phyloP scores from a whole-genome alignment of 1,140 invertebrate species.

The Thereuonema tuberculata region DNA sequence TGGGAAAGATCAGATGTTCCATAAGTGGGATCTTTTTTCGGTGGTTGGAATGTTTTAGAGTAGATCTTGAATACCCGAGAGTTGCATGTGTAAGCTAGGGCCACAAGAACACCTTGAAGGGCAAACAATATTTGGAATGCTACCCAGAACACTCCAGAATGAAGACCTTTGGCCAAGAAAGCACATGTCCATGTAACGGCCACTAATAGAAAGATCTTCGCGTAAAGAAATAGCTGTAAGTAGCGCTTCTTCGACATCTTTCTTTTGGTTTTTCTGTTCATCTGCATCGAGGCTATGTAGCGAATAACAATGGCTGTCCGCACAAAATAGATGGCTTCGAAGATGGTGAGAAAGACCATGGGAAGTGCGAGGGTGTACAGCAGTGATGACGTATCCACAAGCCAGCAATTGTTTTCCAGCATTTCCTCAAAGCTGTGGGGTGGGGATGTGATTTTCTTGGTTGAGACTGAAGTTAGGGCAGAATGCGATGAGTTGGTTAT shows the following conservation, averaged over 20 bases:
- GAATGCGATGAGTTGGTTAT: background rate
- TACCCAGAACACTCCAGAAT: constrained; percentile 26
- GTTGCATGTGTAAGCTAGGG: constrained; percentile 48
- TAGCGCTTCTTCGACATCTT: constrained; percentile 42
- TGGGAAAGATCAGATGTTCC: constrained; percentile 36
- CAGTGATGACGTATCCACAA: constrained; percentile 16
- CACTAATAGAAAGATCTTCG: constrained; percentile 39
- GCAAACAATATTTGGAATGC: constrained; percentile 34
- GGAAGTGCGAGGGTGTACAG: constrained; percentile 18
- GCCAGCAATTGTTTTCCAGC: constrained; percentile 21
- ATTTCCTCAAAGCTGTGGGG: no score
- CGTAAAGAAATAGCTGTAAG: constrained; percentile 44
- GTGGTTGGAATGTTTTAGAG: constrained; percentile 23
- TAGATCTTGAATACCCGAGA: constrained; percentile 43
- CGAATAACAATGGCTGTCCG: constrained; percentile 18
- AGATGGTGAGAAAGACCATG: constrained; percentile 16
- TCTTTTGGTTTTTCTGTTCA: constrained; percentile 17
- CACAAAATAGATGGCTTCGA: constrained; percentile 19
- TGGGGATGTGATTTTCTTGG: background rate
- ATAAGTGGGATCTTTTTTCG: constrained; percentile 31
- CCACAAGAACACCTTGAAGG: constrained; percentile 44
- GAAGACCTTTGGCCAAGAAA: constrained; percentile 26
- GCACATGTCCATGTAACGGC: constrained; percentile 16
- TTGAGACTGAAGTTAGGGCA: background rate
- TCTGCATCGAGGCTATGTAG: constrained; percentile 17